Base-by-base conservation (phyloP, 35 echinoderm and acorn worm species). In the Anneissia japonica region DNA sequence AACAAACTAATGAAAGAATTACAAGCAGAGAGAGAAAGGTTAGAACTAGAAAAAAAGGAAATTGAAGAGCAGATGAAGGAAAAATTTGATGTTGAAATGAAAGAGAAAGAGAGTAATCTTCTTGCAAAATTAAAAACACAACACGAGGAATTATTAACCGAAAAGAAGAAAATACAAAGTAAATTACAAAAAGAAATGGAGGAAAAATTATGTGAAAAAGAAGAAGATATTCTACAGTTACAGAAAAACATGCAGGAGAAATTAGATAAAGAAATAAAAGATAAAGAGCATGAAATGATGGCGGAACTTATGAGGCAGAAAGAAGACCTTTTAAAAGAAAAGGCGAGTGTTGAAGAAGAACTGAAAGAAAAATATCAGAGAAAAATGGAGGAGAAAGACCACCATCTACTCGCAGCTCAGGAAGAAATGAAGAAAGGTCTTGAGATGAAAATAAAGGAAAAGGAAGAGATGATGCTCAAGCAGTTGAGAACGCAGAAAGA, bases 321-420 rank as follows among this genome's bases (percentile, higher is more conserved):
- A 73, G 94, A 93, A 34, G 80, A 89, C 9, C 80, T 93, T 1
- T 46, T 81, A 30, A 80, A 83, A 32, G 95, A 97, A 74, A 93
- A 92, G 55, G 41, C 80, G 37, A 90, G 77, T 35, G 81, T 92
- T 43, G 74, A 89, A 46, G 41, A 75, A 26, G 79, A 72, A 23
- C 74, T 89, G 3, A 55, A 89, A 89, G 75, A 91, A 92, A 83
- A 95, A 46, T 90, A 84, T 64, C 74, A 79, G 7, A 92, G 88
- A 39, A 87, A 92, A 80, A 43, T 97, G 35, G 94, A 87, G 12
- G 94, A 92, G 81, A 97, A 97, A 73, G 94, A 97, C 85, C 77
- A 84, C 32, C 90, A 73, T 40, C 87, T 91, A 17, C 80, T 87
- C n/a, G 81, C 92, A 40, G 39, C 80, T 34, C 90, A 97, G 77